Base-by-base conservation (phyloP, 2,797 vertebrate species). In the Manis crassicaudata region DNA sequence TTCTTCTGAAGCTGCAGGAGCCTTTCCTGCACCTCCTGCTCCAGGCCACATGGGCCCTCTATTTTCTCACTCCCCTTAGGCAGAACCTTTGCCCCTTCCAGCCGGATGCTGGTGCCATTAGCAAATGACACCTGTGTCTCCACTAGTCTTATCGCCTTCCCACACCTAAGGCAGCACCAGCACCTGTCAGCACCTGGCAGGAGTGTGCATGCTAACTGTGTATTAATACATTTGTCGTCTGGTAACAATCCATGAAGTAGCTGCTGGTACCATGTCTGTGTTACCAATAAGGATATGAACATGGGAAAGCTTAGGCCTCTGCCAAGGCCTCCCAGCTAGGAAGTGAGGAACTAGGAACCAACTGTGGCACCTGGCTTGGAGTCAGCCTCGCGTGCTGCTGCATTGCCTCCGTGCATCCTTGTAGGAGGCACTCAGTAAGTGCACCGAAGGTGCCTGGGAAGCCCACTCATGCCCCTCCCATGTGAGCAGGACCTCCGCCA, bases 231-330 rank as follows among this genome's bases (percentile, higher is more conserved):
- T 17, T 35, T 9, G 6, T 7, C 35, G 35, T 16, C 29, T 6
- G 0, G 27, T 27, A 40, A 4, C 20, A 43, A 32, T 54, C 67
- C 2, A 0, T 1, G 4, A 29, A 68, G 50, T 13, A 7, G 58
- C 12, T 29, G 17, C 73, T 0, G 1, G 16, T 29, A 10, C 56
- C 67, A 7, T 0, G 11, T 50, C 32, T 5, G 0, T 2, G 0
- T n/a, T 6, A 0, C 21, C 50, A 52, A 73, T 3, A 63, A 35
- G 18, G 75, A 58, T 0, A 1, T 12, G 67, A 18, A 8, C 5
- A 1, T 2, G 0, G 25, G 43, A 23, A 25, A 54, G 76, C 27
- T 46, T 76, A 7, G 23, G 20, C 16, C 1, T 20, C 1, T 72
- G 32, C 58, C 54, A 13, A 16, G 43, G 46, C n/a, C 88, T n/a